Percentiles rank a stretch among this genome's conserved stretches.
phyloP scores from a whole-genome alignment of 2,888 invertebrate species.

The Poecilus cupreus region DNA sequence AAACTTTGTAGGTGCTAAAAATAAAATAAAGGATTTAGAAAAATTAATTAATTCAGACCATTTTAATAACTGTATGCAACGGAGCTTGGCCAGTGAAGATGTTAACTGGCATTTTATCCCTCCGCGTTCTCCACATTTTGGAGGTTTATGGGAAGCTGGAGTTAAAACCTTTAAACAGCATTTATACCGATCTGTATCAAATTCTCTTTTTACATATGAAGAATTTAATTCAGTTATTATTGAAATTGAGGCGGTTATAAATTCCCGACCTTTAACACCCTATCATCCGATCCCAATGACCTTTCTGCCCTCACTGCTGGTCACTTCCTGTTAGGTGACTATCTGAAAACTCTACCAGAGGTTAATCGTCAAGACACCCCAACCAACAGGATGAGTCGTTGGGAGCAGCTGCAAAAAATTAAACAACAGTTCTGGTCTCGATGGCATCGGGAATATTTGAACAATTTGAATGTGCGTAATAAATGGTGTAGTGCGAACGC shows the following conservation, averaged over 20 bases:
- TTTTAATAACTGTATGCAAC: neutral
- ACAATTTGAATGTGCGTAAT: too few species aligned
- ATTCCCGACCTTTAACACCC: conserved; percentile 45
- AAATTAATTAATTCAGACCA: neutral
- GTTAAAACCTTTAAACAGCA: conserved; percentile 45
- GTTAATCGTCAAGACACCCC: neutral
- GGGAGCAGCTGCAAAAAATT: conserved; percentile 7
- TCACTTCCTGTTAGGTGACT: conserved; percentile 50
- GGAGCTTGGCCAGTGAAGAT: neutral
- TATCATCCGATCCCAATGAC: conserved; percentile 14
- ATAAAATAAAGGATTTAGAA: too few species aligned
- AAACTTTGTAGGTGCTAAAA: too few species aligned
- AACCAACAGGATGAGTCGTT: neutral
- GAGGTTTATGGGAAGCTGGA: conserved; percentile 48
- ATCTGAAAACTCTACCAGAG: conserved; percentile 32
- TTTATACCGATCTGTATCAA: conserved; percentile 33
- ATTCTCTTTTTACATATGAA: conserved; percentile 44
- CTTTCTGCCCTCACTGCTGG: conserved; percentile 48
- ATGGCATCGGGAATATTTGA: too few species aligned
- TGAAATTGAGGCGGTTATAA: conserved; percentile 59
- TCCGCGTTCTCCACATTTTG: conserved; percentile 46
- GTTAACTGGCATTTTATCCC: conserved; percentile 60
- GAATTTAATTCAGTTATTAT: conserved; percentile 22
- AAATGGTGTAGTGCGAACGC: too few species aligned
- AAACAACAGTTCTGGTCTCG: conserved; percentile 60